Base-by-base conservation (phyloP, 1,140 invertebrate species). In the Lithobius niger region DNA sequence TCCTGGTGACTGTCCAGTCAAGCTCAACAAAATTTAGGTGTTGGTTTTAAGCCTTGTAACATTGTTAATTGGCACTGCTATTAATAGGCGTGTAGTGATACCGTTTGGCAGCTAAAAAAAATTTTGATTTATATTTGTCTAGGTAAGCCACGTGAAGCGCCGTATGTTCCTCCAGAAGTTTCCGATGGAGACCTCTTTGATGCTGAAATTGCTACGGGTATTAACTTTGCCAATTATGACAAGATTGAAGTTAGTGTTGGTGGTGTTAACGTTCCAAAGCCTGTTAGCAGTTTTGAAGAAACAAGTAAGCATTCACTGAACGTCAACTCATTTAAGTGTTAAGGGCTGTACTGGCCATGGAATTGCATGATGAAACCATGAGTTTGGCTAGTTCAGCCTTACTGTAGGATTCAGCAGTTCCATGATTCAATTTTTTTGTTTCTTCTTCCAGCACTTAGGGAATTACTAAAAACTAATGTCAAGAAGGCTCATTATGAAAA, bases 141-240 rank as follows among this genome's bases (percentile, higher is more conserved):
- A n/a, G n/a, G n/a, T n/a, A n/a, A n/a, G n/a, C n/a, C n/a, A n/a
- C n/a, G n/a, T n/a, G n/a, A n/a, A n/a, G 19, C 52, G 57, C 27
- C 49, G 55, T 97, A 97, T 60, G 79, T 93, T 51, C 92, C 93
- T 0, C 82, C 82, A 0, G 83, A 90, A 26, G 76, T 82, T 0
- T 79, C 86, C 58, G 86, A 88, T 50, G 70, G 74, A 1, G 79
- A 79, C 40, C 74, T 92, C 3, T 90, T 88, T 62, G 75, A 74
- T 16, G 59, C 62, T 24, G 77, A 80, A 78, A 0, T 84, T 88
- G 4, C 74, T 77, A 1, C 76, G 76, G 4, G 92, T 0, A 89
- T 91, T 4, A 94, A 97, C 68, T 96, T 97, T 68, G 76, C 82
- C 27, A 87, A 89, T 60, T 93, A 89, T 64, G 81, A 91, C 55